A percentile compares a stretch with the other conserved stretches of the same genome.
phyloP scores from a whole-genome alignment of 2,888 invertebrate genomes.

The Diarsia rubi region DNA sequence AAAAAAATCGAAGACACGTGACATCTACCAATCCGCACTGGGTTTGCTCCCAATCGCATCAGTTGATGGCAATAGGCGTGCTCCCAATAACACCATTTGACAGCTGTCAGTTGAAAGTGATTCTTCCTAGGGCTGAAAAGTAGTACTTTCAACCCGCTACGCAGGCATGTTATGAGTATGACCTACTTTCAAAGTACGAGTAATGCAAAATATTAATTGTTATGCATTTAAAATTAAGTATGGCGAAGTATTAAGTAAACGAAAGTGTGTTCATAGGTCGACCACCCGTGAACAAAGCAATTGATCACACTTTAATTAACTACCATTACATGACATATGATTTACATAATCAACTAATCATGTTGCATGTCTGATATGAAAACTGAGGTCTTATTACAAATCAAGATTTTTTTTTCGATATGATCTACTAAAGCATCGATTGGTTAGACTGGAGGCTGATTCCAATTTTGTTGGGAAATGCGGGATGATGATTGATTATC shows the following conservation, averaged over 20 bases:
- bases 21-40: too few relatives aligned
- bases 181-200: too few relatives aligned
- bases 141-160: too few relatives aligned
- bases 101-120: too few relatives aligned
- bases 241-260: constrained; percentile 21
- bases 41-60: too few relatives aligned
- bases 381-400: background rate
- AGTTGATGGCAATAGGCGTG: too few relatives aligned
- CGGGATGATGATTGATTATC: background rate
- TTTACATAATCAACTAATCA: constrained; percentile 12
- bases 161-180: too few relatives aligned
- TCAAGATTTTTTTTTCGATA: background rate
- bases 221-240: constrained; percentile 11
- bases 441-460: background rate
- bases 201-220: constrained; percentile 9
- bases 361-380: background rate
- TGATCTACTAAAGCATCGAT: background rate
- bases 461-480: background rate
- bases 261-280: constrained; percentile 42
- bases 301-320: constrained; percentile 38
- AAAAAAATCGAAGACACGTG: too few relatives aligned
- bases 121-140: too few relatives aligned
- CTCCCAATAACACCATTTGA: too few relatives aligned
- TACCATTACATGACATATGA: constrained; percentile 3
- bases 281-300: constrained; percentile 37